Evolutionary conservation across 2,888 invertebrate genomes (phyloP).

Genomic region (Scaptomyza tumidula): DNA sequence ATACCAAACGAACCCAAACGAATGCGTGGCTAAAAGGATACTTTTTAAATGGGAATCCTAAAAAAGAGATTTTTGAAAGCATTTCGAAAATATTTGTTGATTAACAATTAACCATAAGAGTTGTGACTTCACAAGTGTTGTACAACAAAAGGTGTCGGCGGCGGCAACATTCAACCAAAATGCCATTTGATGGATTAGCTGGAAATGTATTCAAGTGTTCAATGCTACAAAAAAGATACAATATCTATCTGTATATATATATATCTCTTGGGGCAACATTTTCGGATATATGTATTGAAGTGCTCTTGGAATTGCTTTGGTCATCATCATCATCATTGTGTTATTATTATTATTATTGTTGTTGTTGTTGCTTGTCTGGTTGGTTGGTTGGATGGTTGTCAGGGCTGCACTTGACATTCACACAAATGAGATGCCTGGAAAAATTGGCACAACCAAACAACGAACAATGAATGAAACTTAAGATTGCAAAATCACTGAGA

Average conservation of each 20-base stretch:
- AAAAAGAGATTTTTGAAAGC: neutral
- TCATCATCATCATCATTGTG: constrained; percentile 18
- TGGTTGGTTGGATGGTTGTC: neutral
- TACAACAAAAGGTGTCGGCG: neutral
- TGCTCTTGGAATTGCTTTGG: constrained; percentile 36
- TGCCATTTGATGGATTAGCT: constrained; percentile 26
- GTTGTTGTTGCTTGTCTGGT: constrained; percentile 17
- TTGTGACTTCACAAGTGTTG: constrained; percentile 5
- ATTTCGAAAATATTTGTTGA: neutral
- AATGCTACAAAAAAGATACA: neutral
- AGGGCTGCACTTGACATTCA: constrained; percentile 68
- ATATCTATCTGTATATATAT: neutral
- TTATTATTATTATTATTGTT: neutral
- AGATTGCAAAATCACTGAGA: constrained; percentile 65
- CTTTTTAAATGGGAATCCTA: constrained; percentile 6
- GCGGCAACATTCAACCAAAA: neutral
- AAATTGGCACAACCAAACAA: constrained; percentile 43
- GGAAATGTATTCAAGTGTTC: constrained; percentile 1
- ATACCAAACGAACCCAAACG: neutral
- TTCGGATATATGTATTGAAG: constrained; percentile 10
- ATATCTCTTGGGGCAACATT: constrained; percentile 6
- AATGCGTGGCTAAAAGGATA: constrained; percentile 5
- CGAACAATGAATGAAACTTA: constrained; percentile 52
- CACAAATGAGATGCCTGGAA: constrained; percentile 43
- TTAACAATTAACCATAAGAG: constrained; percentile 1